These are phyloP conservation scores for Chirona hameri DNA, from an alignment of 2,888 invertebrate genomes.

Conservation along the genomic window DNA sequence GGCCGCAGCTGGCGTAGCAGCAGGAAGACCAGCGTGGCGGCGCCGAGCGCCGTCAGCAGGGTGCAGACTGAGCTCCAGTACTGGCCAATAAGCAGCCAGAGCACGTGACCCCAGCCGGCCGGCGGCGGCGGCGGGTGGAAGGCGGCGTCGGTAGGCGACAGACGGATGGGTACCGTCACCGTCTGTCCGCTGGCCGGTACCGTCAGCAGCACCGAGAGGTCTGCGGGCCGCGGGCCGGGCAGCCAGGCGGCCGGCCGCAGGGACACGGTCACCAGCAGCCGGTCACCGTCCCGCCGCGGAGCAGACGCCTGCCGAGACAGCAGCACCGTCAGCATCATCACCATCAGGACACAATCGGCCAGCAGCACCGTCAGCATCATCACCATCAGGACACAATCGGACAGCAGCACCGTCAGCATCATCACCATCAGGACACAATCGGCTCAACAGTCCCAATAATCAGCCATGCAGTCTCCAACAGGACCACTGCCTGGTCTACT, in stretches of 20 bases:
- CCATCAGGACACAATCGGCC: no score
- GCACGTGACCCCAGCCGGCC: conserved; percentile 22
- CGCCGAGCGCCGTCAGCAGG: conserved; percentile 9
- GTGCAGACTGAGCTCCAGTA: neutral
- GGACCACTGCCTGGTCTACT: no score
- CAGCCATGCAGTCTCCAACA: no score
- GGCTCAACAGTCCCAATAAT: neutral
- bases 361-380: no score
- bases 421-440: no score
- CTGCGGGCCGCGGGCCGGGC: neutral
- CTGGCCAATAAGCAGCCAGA: neutral
- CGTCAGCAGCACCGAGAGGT: neutral
- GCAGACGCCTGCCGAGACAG: neutral
- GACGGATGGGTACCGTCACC: neutral
- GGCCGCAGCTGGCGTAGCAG: conserved; percentile 12
- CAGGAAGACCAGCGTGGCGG: neutral
- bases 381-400: no score
- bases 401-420: no score
- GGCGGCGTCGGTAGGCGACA: neutral
- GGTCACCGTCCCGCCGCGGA: conserved; percentile 3
- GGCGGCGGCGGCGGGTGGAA: neutral
- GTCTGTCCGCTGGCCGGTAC: conserved; percentile 13
- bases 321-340: no score
- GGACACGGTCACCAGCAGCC: neutral
- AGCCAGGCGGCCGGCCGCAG: conserved; percentile 25